Evolutionary conservation across 2,797 vertebrate genomes (phyloP), one percentile per base, ranked within the genome.

Genomic region (Syndactyla subalaris): DNA sequence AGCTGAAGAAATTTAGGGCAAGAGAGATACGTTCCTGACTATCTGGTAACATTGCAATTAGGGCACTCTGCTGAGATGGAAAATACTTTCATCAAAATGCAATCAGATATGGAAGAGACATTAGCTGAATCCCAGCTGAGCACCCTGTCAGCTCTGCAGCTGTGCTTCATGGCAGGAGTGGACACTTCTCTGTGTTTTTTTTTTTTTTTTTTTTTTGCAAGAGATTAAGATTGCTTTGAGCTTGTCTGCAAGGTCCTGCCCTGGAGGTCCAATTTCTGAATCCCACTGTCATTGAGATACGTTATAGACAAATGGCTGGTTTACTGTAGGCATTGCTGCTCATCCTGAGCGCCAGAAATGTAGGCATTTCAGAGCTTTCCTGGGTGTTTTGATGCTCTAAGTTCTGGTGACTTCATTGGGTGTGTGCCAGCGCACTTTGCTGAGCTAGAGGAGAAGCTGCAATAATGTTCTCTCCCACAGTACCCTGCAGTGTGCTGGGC

Each of bases 71-170:
- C 88, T 96, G 93, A 92, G 67, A 93, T 75, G 73, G 78, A 75
- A 92, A 92, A 94, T 78, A 70, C 66, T 88, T 94, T 34, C 76
- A 90, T 78, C 91, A 93, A 90, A 94, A 93, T 79, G 54, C 70
- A 92, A 89, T 94, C 88, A 91, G 62, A 75, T 71, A 82, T 1
- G 1, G 86, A 88, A 48, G 54, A 92, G 77, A 86, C 43, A 72
- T 88, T 92, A 89, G 83, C 61, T 6, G 30, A 88, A 80, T 92
- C 88, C 86, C 86, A 88, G 77, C 51, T 92, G 86, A 96, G 77
- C 51, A 70, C 49, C 46, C 70, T 81, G 66, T 84, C 73, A 92
- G 70, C 86, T 88, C 70, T 73, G 84, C 86, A 96, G 80, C 83
- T 95, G 88, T 81, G 38, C 43, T 90, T 7, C 34, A 0, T 29